Conservation (phyloP, 2,113 vertebrate species). For the Myotis davidii region DNA sequence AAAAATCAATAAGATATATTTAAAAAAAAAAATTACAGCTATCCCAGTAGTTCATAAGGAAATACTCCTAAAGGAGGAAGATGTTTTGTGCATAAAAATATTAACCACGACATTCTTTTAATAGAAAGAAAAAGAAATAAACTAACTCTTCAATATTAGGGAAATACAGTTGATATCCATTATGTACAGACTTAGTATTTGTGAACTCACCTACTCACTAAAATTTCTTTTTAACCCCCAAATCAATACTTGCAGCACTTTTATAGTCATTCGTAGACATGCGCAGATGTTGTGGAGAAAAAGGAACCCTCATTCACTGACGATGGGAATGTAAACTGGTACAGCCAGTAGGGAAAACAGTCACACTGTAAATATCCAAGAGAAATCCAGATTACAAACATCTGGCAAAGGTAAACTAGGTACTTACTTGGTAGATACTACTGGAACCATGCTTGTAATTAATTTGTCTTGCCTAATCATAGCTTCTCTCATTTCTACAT, state of each 20-base stretch:
- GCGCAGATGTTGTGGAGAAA: not conserved
- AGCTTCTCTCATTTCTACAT: not conserved
- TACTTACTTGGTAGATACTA: not conserved
- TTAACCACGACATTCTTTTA: constrained; percentile 10
- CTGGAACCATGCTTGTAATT: not conserved
- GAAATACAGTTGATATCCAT: not conserved
- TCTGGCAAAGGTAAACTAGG: not conserved
- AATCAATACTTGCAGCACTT: not conserved
- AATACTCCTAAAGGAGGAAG: not conserved
- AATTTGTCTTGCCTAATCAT: not conserved
- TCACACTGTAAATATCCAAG: not conserved
- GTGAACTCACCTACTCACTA: constrained; percentile 15
- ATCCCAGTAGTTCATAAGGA: not conserved
- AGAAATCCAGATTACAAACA: not conserved
- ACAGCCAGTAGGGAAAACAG: too few relatives aligned
- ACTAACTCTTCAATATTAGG: not conserved
- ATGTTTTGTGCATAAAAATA: not conserved
- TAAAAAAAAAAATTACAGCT: not conserved
- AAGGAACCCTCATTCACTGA: too few relatives aligned
- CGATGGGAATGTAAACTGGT: too few relatives aligned
- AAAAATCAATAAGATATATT: too few relatives aligned
- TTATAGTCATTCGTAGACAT: not conserved
- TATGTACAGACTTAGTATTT: not conserved
- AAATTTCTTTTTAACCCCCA: not conserved
- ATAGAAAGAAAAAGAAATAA: not conserved